Conservation (phyloP, 2,797 vertebrate genomes). For the Delichon dasypus region DNA sequence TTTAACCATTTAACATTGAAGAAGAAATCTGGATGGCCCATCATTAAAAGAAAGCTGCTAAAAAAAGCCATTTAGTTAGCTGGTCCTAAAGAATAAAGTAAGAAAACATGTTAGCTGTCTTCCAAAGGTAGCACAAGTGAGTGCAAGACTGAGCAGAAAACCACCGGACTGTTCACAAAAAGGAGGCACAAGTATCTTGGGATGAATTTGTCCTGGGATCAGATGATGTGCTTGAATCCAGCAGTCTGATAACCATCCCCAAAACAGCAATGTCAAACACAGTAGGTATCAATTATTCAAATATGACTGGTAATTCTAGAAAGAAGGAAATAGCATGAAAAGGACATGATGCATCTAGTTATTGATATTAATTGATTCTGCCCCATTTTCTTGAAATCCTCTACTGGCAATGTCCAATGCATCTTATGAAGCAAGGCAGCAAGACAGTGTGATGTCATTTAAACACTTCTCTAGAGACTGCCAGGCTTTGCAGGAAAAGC, state of each 20-base stretch:
- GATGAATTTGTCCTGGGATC: background rate
- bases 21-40: background rate
- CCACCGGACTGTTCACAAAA: background rate
- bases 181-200: background rate
- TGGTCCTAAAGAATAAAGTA: background rate
- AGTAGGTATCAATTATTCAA: background rate
- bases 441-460: background rate
- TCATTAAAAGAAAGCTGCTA: background rate
- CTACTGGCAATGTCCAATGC: background rate
- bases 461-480: background rate
- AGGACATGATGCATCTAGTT: background rate
- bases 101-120: background rate
- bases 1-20: background rate
- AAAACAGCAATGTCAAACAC: background rate
- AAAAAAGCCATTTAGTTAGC: background rate
- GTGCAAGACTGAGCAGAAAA: background rate
- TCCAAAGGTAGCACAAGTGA: background rate
- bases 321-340: background rate
- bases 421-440: background rate
- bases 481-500: background rate
- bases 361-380: background rate
- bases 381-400: background rate
- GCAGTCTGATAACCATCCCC: background rate
- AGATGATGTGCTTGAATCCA: background rate
- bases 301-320: background rate